Evolutionary conservation across 1,140 invertebrate genomes (phyloP).

Genomic region (Heliconius eleuchia): DNA sequence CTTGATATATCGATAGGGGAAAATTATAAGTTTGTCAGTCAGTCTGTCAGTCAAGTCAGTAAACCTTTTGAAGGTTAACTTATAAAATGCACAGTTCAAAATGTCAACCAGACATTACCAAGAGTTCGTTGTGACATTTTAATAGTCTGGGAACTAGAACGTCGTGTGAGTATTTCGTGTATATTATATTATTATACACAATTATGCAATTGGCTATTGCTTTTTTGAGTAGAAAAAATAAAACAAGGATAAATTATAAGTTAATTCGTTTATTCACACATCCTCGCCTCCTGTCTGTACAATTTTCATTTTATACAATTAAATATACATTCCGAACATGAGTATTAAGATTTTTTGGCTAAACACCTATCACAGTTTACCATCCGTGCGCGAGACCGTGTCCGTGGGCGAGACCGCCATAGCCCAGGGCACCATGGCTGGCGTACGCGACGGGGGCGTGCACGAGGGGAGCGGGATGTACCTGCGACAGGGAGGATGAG

Average conservation of each 20-base stretch:
- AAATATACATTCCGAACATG: constrained; percentile 74
- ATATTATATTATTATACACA: constrained; percentile 16
- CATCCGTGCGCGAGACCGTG: constrained; percentile 65
- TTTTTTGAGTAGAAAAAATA: constrained; percentile 15
- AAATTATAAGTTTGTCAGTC: neutral
- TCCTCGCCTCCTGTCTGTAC: constrained; percentile 74
- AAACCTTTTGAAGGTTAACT: constrained; percentile 11
- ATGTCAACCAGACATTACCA: constrained; percentile 37
- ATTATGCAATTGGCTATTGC: constrained; percentile 4
- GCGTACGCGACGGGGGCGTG: constrained; percentile 61
- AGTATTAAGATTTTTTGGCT: constrained; percentile 75
- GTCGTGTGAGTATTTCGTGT: constrained; percentile 28
- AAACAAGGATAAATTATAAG: constrained; percentile 44
- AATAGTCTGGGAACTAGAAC: constrained; percentile 32
- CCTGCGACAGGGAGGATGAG: constrained; percentile 65
- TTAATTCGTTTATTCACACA: constrained; percentile 79
- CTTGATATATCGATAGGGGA: neutral
- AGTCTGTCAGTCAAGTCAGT: neutral
- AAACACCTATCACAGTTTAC: constrained; percentile 75
- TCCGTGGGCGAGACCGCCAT: constrained; percentile 50
- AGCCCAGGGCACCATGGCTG: constrained; percentile 50
- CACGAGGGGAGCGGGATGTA: constrained; percentile 62
- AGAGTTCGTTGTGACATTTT: constrained; percentile 36
- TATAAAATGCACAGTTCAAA: constrained; percentile 22
- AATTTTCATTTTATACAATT: constrained; percentile 63